Evolutionary conservation across 1,140 invertebrate species (phyloP), one percentile per base, ranked within the genome.

Genomic region (Hylaeus anthracinus): DNA sequence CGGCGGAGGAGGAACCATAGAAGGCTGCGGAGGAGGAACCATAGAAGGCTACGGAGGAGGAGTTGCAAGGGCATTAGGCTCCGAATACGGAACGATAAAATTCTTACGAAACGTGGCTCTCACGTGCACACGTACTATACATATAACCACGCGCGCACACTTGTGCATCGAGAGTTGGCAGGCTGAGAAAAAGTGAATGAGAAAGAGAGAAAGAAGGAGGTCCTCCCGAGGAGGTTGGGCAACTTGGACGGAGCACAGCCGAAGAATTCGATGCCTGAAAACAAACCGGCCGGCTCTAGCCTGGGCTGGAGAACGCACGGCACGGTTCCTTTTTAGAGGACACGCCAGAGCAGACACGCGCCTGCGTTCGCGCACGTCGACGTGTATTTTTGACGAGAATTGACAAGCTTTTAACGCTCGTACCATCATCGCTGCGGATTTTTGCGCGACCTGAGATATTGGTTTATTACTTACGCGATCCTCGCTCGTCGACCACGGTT

Each of bases 91-190:
- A 82, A 82, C 74, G 86, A 88, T 87, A 73, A 89, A 88, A 87
- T 88, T 88, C 82, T 90, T 89, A 89, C 72, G 88, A 85, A 88
- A 89, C 74, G 69, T 60, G 15, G n/a, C 56, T 63, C 60, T 63
- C 60, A 26, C 65, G 5, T 39, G n/a, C 64, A 15, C 63, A 56
- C 63, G 1, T 37, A 43, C 43, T 56, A 15, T 51, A 56, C 63
- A 0, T 37, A 43, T 26, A 60, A 45, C 5, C n/a, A 39, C 37
- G 45, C 58, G 48, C 70, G n/a, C 60, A 63, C 61, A 43, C 61
- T 69, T 12, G 58, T 43, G 60, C 60, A 61, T n/a, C 60, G 58
- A n/a, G n/a, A 63, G 41, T 37, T 64, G 78, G 41, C 53, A 4
- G 37, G n/a, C 61, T 74, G n/a, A 15, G 37, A 5, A 53, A 78